Percentiles rank a stretch among this genome's conserved stretches.
Conservation (phyloP, 2,113 vertebrate species). For the Pseudonaja textilis region DNA sequence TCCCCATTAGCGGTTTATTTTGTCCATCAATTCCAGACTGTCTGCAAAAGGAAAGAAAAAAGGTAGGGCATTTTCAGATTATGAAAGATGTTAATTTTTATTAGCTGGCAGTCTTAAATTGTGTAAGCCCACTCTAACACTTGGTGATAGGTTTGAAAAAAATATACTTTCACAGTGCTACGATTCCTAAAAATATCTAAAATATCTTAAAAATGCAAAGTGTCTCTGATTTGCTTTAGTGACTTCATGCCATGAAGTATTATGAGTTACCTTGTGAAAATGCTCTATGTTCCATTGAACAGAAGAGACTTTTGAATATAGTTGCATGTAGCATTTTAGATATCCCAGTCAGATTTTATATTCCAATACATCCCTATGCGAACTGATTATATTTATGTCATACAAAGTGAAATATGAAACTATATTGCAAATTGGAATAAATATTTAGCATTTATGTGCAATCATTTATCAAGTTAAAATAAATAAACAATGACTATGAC, state of each 20-base stretch:
- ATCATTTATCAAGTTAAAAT: neutral
- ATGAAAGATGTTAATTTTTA: neutral
- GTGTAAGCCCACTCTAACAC: neutral
- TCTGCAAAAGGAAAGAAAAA: neutral
- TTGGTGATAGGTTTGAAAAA: neutral
- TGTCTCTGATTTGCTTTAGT: neutral
- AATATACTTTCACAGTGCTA: neutral
- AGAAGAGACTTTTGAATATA: neutral
- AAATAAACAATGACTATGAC: neutral
- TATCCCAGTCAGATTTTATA: neutral
- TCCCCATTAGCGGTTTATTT: neutral
- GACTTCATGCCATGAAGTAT: neutral
- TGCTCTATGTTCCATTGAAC: neutral
- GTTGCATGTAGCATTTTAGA: neutral
- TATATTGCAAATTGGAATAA: neutral
- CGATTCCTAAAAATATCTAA: neutral
- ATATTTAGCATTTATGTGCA: neutral
- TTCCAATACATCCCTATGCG: neutral
- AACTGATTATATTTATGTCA: neutral
- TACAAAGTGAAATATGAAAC: neutral
- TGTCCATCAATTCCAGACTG: neutral
- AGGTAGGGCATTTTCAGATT: neutral
- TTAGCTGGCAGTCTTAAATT: neutral
- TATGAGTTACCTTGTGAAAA: neutral
- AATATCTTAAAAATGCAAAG: neutral